Evolutionary conservation across 2,113 vertebrate species (phyloP).

Genomic region (Sitta europaea): DNA sequence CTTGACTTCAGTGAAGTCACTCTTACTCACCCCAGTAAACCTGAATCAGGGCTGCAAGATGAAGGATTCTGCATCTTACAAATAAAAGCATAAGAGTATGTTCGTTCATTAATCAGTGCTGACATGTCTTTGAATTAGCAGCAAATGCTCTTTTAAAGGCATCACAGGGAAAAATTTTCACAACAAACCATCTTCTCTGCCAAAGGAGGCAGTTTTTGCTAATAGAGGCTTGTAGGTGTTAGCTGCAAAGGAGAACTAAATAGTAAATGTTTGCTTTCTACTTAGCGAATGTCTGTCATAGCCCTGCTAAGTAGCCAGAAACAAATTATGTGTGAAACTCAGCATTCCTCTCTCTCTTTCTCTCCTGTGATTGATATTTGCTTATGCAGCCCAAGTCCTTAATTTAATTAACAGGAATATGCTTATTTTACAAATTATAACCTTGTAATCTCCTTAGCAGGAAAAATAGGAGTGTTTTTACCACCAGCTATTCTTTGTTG

Average conservation of each 20-base stretch:
- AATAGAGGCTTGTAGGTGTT: background rate
- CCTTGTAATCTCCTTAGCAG: constrained; percentile 34
- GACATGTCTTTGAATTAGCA: background rate
- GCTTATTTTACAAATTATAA: constrained; percentile 71
- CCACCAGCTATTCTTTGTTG: background rate
- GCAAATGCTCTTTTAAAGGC: background rate
- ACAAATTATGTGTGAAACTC: constrained; percentile 69
- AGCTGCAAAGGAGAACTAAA: background rate
- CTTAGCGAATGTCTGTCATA: constrained; percentile 46
- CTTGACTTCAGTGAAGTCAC: background rate
- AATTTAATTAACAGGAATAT: constrained; percentile 64
- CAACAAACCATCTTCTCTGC: background rate
- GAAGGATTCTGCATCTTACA: background rate
- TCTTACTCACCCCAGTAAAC: background rate
- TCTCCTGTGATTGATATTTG: constrained; percentile 48
- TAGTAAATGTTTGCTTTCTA: constrained; percentile 15
- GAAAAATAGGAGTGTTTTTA: background rate
- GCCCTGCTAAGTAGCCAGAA: constrained; percentile 47
- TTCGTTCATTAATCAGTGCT: background rate
- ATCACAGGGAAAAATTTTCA: background rate
- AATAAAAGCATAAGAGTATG: no score
- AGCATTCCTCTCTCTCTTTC: background rate
- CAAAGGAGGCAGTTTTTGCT: background rate
- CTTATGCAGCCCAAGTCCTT: constrained; percentile 40
- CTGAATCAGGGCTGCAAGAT: no score